A percentile compares a stretch with the other conserved stretches of the same genome.
Evolutionary conservation across 2,113 vertebrate species (phyloP).

Genomic region (Callithrix jacchus): DNA sequence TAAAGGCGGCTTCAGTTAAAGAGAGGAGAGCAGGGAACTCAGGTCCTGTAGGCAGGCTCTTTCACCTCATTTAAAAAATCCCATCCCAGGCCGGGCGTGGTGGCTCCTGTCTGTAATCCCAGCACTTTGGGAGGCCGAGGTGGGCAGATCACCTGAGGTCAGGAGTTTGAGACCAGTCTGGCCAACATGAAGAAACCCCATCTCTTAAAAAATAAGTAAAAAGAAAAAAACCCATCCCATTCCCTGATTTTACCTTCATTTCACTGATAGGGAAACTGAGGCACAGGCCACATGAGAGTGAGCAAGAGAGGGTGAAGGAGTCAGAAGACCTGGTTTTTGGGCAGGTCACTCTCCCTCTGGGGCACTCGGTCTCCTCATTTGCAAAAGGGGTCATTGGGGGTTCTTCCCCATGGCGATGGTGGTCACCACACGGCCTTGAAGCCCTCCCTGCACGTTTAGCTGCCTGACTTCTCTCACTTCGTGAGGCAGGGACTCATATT

Average conservation of each 20-base stretch:
- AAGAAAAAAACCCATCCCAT: too few relatives aligned
- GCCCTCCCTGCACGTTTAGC: fast-evolving
- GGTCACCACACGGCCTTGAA: fast-evolving
- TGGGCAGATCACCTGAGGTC: too few relatives aligned
- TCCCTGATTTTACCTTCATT: background rate
- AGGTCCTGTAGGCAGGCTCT: background rate
- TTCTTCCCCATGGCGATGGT: fast-evolving
- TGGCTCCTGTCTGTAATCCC: too few relatives aligned
- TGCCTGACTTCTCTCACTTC: background rate
- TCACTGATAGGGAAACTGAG: background rate
- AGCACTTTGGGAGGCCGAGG: too few relatives aligned
- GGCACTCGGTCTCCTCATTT: background rate
- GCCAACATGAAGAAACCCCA: too few relatives aligned
- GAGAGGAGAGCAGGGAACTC: background rate
- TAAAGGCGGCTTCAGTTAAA: background rate
- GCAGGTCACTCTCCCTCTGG: background rate
- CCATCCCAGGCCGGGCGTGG: fast-evolving
- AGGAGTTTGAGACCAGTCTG: too few relatives aligned
- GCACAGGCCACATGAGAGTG: background rate
- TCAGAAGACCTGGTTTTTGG: background rate
- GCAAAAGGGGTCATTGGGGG: fast-evolving
- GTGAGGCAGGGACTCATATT: background rate
- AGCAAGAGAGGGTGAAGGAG: background rate
- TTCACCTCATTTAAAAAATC: background rate
- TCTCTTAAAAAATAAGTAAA: too few relatives aligned